Evolutionary conservation across 2,797 vertebrate species (phyloP), one percentile per base, ranked within the genome.

Genomic region (Hyperoplus immaculatus): DNA sequence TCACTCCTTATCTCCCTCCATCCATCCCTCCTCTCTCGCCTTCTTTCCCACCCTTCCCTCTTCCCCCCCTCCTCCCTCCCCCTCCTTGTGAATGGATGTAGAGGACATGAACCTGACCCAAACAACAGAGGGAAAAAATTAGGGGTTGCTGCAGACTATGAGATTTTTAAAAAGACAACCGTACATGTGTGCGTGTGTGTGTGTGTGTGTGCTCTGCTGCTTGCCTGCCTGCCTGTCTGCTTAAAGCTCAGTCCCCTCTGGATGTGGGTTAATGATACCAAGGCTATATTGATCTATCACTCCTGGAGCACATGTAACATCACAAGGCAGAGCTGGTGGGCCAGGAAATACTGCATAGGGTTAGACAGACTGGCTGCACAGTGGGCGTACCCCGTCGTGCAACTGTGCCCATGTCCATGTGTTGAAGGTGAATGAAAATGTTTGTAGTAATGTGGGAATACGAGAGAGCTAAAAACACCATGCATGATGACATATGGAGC

Each of bases 181-280:
- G 43, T 14, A 9, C 0, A 5, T 46, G 55, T 46, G 47, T 60
- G 58, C 18, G 12, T 18, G 53, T 62, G 18, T 72, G 59, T 62
- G 64, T 45, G 42, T 43, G 70, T 64, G 38, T 69, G 67, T 66
- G 62, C 5, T 56, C 0, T 66, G 14, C 2, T 64, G 58, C 69
- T 64, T 15, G 3, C 45, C 67, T 53, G 65, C n/a, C 21, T 76
- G 78, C 69, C 69, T 83, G 54, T 15, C 21, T 76, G 77, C 69
- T 66, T 83, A 54, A 53, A 66, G 77, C 68, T 49, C 61, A 69
- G 64, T 69, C 66, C 16, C 46, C 39, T 50, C 67, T 73, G 69
- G 76, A 91, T 86, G 71, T 88, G 72, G 87, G 82, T 90, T 88
- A 90, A 88, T 89, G 83, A 89, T 75, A 87, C 29, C 68, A 59